phyloP scores from a whole-genome alignment of 2,113 vertebrate genomes.

The Neolamprologus sp. region DNA sequence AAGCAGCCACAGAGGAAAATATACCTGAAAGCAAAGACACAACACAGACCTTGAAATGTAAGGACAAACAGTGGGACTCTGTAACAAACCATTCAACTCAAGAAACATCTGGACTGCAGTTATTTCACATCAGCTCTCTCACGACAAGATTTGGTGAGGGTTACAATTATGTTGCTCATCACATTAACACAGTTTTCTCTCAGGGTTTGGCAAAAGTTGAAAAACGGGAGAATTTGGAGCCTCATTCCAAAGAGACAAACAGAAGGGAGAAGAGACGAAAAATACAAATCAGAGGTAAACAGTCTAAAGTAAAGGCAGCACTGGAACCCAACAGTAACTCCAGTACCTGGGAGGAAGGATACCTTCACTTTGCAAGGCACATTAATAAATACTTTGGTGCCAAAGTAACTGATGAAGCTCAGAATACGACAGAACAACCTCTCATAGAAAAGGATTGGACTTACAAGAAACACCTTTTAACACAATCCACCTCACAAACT shows the following conservation, averaged over 20 bases:
- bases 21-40: background rate
- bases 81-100: background rate
- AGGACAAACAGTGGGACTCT: background rate
- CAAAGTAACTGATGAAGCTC: slow-evolving; percentile 30
- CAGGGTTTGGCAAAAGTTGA: background rate
- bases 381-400: slow-evolving; percentile 70
- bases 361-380: slow-evolving; percentile 55
- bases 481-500: background rate
- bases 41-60: background rate
- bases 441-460: background rate
- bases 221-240: background rate
- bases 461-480: background rate
- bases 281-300: background rate
- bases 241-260: background rate
- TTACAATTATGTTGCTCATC: slow-evolving; percentile 62
- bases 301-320: background rate
- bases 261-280: slow-evolving; percentile 16
- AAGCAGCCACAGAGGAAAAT: background rate
- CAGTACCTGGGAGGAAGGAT: slow-evolving; percentile 52
- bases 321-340: background rate
- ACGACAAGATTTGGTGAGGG: slow-evolving; percentile 63
- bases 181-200: slow-evolving; percentile 65
- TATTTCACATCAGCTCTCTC: slow-evolving; percentile 67
- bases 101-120: slow-evolving; percentile 10
- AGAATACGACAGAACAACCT: background rate